Percentiles rank a stretch among this genome's conserved stretches.
phyloP scores from a whole-genome alignment of 2,797 vertebrate genomes.

The Tamandua tetradactyla region DNA sequence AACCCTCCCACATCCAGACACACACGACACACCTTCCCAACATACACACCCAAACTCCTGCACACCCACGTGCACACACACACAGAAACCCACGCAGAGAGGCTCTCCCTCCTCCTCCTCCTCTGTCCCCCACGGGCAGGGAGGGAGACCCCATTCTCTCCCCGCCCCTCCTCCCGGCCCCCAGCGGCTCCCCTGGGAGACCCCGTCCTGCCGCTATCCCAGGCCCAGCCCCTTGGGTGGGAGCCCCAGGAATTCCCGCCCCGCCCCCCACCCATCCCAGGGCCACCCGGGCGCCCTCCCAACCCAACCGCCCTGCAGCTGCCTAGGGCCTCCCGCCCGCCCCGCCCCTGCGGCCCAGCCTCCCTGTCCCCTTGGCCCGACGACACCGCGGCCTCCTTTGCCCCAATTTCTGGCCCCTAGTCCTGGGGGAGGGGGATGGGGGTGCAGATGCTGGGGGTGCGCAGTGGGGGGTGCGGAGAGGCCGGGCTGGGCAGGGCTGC shows the following conservation, averaged over 20 bases:
- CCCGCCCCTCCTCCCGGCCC: no score
- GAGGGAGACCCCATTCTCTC: not conserved
- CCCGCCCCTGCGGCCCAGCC: not conserved
- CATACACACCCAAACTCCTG: not conserved
- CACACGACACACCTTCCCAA: not conserved
- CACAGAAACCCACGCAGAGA: not conserved
- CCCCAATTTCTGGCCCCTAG: slow-evolving; percentile 30
- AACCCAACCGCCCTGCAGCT: slow-evolving; percentile 18
- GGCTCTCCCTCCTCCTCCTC: not conserved
- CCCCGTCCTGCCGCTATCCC: accelerated
- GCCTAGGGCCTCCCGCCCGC: not conserved
- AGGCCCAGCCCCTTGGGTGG: not conserved
- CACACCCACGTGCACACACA: not conserved
- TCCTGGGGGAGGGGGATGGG: not conserved
- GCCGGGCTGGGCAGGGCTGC: accelerated
- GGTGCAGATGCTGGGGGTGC: not conserved
- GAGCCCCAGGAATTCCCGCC: not conserved
- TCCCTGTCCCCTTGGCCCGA: slow-evolving; percentile 67
- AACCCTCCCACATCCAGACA: not conserved
- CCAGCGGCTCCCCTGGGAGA: not conserved
- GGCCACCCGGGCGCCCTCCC: not conserved
- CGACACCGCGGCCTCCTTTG: slow-evolving; percentile 57
- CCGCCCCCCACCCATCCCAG: not conserved
- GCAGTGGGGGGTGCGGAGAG: not conserved
- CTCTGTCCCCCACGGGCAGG: not conserved